These are phyloP conservation scores for Drosophila birchii DNA, from an alignment of 2,888 invertebrate genomes.

Conservation along the genomic window DNA sequence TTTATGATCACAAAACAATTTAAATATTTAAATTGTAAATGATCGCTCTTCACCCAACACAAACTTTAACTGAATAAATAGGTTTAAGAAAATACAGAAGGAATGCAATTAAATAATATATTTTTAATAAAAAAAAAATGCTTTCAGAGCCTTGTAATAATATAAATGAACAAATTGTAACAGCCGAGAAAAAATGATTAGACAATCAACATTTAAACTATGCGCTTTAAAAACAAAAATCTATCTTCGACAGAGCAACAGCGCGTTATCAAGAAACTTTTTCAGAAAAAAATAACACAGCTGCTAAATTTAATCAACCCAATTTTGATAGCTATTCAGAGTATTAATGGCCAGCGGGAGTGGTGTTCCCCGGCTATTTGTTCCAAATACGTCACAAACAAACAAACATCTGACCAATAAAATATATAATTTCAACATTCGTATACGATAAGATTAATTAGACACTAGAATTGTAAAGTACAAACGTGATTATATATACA, in stretches of 20 bases:
- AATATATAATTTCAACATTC: not conserved
- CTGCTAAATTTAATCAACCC: not conserved
- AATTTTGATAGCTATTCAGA: not conserved
- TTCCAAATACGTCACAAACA: not conserved
- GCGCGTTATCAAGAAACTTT: not conserved
- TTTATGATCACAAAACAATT: too few relatives aligned
- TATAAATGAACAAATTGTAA: too few relatives aligned
- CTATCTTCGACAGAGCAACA: not conserved
- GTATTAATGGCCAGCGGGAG: too few relatives aligned
- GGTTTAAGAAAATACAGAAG: too few relatives aligned
- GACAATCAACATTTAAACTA: too few relatives aligned
- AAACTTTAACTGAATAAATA: too few relatives aligned
- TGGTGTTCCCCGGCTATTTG: not conserved
- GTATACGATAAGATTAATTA: slow-evolving; percentile 2
- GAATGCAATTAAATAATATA: too few relatives aligned
- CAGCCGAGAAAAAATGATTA: too few relatives aligned
- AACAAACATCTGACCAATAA: not conserved
- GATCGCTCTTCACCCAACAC: too few relatives aligned
- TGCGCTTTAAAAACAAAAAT: not conserved
- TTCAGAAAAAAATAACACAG: not conserved
- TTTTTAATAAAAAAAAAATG: too few relatives aligned
- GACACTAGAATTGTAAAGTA: not conserved
- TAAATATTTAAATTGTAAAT: too few relatives aligned
- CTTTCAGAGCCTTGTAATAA: too few relatives aligned
- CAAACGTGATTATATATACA: not conserved